These are phyloP conservation scores for Yponomeuta cagnagella DNA, from an alignment of 2,888 invertebrate genomes.

Conservation along the genomic window DNA sequence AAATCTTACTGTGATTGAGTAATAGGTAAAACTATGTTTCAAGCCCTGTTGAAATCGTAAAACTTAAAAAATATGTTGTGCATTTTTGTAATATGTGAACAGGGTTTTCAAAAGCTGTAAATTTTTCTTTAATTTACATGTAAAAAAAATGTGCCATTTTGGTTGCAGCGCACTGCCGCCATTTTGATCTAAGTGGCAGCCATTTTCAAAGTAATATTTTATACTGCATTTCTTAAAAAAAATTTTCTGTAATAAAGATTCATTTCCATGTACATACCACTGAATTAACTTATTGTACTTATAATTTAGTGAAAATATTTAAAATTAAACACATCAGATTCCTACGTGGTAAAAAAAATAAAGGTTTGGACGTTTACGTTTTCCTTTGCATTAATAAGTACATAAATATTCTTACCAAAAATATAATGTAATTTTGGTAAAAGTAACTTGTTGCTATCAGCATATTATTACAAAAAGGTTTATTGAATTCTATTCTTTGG, in stretches of 20 bases:
- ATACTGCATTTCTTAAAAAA: neutral
- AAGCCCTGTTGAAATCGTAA: neutral
- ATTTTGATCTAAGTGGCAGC: neutral
- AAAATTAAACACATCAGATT: neutral
- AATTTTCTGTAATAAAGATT: slow-evolving; percentile 19
- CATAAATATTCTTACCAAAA: too few relatives aligned
- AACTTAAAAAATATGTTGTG: neutral
- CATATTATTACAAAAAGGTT: too few relatives aligned
- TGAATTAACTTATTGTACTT: slow-evolving; percentile 12
- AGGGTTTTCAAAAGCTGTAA: neutral
- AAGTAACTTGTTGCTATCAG: too few relatives aligned
- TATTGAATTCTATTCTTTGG: too few relatives aligned
- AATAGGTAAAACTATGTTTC: neutral
- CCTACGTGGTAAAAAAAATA: neutral
- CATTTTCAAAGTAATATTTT: neutral
- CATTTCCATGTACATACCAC: slow-evolving; percentile 32
- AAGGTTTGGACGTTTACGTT: neutral
- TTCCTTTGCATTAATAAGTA: neutral
- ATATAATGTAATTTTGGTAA: too few relatives aligned
- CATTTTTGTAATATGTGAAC: neutral
- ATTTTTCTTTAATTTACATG: neutral
- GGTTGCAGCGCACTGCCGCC: neutral
- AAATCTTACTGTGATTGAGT: neutral
- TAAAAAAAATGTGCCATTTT: neutral
- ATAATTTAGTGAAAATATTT: neutral